Conservation (phyloP, 2,113 vertebrate species). For the Lampris incognitus region DNA sequence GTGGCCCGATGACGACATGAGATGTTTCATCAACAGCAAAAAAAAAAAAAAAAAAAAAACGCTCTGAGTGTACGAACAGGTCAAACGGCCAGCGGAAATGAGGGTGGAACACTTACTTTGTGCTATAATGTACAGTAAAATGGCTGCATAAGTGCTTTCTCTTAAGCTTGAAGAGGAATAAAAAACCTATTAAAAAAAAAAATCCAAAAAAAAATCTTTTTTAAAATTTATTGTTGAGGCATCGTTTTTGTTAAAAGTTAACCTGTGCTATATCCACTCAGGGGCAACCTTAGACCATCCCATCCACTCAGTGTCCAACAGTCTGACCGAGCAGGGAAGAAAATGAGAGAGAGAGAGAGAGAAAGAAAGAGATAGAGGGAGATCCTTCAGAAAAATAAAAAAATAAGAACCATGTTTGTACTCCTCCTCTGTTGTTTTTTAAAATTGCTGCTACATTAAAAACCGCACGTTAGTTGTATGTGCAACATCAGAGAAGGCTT, state of each 20-base stretch:
- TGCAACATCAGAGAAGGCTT: slow-evolving; percentile 77
- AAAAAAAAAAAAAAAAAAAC: neutral
- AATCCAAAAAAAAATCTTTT: slow-evolving; percentile 11
- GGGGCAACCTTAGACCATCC: slow-evolving; percentile 56
- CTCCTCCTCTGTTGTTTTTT: slow-evolving; percentile 62
- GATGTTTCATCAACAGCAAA: slow-evolving; percentile 48
- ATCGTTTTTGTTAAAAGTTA: slow-evolving; percentile 53
- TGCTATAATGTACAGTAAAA: slow-evolving; percentile 79
- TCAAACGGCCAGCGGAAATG: slow-evolving; percentile 55
- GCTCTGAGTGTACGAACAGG: slow-evolving; percentile 35
- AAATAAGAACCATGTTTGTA: slow-evolving; percentile 62
- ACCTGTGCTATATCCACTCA: slow-evolving; percentile 77
- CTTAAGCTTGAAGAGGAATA: slow-evolving; percentile 54
- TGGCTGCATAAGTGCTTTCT: slow-evolving; percentile 79
- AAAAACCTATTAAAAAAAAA: slow-evolving; percentile 1
- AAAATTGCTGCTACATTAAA: slow-evolving; percentile 84
- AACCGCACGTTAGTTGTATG: slow-evolving; percentile 73
- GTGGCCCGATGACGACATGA: slow-evolving; percentile 34
- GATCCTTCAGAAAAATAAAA: slow-evolving; percentile 67
- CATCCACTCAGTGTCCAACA: slow-evolving; percentile 50
- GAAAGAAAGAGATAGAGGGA: slow-evolving; percentile 2
- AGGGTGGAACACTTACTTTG: slow-evolving; percentile 69
- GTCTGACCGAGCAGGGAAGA: slow-evolving; percentile 34
- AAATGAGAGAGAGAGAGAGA: slow-evolving; percentile 1
- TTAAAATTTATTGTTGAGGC: slow-evolving; percentile 68